A percentile compares a stretch with the other conserved stretches of the same genome.
These are phyloP conservation scores for Drosophila nr. fundita DNA, from an alignment of 2,888 invertebrate species.

Conservation along the genomic window DNA sequence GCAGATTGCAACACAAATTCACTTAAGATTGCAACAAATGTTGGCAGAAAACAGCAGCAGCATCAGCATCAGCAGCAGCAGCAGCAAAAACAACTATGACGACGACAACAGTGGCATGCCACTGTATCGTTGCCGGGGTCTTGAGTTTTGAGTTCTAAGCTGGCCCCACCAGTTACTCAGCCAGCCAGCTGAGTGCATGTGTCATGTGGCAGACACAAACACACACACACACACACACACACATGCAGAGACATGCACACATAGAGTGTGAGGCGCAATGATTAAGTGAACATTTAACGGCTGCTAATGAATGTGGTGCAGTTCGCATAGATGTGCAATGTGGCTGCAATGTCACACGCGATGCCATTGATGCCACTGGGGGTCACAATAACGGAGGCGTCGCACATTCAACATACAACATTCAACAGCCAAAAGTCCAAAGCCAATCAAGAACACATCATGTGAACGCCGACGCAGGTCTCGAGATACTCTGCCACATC, in stretches of 20 bases:
- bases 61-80: constrained; percentile 4
- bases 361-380: constrained; percentile 63
- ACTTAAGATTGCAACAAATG: constrained; percentile 73
- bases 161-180: constrained; percentile 19
- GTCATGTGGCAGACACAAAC: constrained; percentile 34
- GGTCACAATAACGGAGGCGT: constrained; percentile 74
- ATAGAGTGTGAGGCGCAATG: constrained; percentile 49
- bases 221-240: neutral
- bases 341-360: constrained; percentile 74
- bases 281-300: constrained; percentile 79
- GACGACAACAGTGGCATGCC: constrained; percentile 54
- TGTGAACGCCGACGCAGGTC: constrained; percentile 39
- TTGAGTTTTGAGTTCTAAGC: constrained; percentile 53
- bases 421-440: constrained; percentile 18
- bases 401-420: constrained; percentile 10
- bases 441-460: constrained; percentile 62
- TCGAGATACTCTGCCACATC: constrained; percentile 26
- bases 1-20: constrained; percentile 75
- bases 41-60: constrained; percentile 36
- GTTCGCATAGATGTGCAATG: constrained; percentile 53
- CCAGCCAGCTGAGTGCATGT: constrained; percentile 48
- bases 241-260: neutral
- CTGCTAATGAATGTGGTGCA: constrained; percentile 79
- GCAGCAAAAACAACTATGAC: constrained; percentile 5
- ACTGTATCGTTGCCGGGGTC: constrained; percentile 52